Evolutionary conservation across 2,888 invertebrate species (phyloP).

Genomic region (Archips xylosteana): DNA sequence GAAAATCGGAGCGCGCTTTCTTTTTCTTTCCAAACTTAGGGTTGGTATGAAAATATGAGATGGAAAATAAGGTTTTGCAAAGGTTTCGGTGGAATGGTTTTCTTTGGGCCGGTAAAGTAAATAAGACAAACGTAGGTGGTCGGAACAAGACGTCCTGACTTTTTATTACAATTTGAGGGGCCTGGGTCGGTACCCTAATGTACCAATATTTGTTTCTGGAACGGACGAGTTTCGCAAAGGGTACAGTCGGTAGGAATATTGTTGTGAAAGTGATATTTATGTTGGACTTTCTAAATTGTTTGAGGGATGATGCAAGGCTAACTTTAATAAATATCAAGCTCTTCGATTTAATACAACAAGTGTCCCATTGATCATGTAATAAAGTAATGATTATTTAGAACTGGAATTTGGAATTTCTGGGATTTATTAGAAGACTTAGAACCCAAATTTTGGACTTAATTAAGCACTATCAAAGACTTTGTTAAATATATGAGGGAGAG

Average conservation of each 20-base stretch:
- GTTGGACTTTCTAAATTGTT: neutral
- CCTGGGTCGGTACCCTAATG: constrained; percentile 54
- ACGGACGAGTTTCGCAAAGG: constrained; percentile 29
- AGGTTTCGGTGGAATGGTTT: constrained; percentile 22
- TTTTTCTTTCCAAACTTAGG: neutral
- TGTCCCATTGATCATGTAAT: no score
- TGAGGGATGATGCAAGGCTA: no score
- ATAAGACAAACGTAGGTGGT: constrained; percentile 59
- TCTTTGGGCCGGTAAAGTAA: constrained; percentile 47
- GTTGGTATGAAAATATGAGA: constrained; percentile 26
- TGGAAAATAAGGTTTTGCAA: constrained; percentile 21
- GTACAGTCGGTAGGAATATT: constrained; percentile 30
- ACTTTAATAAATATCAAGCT: no score
- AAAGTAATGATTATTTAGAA: no score
- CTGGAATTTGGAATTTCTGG: no score
- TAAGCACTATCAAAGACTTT: no score
- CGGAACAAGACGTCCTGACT: constrained; percentile 60
- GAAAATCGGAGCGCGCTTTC: constrained; percentile 52
- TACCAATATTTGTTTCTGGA: constrained; percentile 64
- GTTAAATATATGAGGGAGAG: no score
- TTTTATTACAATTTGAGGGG: constrained; percentile 67
- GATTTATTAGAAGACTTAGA: no score
- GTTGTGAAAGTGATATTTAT: constrained; percentile 4
- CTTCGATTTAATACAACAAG: no score
- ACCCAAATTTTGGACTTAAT: no score